Evolutionary conservation across 2,888 invertebrate genomes (phyloP).

Genomic region (Dendrolimus houi): DNA sequence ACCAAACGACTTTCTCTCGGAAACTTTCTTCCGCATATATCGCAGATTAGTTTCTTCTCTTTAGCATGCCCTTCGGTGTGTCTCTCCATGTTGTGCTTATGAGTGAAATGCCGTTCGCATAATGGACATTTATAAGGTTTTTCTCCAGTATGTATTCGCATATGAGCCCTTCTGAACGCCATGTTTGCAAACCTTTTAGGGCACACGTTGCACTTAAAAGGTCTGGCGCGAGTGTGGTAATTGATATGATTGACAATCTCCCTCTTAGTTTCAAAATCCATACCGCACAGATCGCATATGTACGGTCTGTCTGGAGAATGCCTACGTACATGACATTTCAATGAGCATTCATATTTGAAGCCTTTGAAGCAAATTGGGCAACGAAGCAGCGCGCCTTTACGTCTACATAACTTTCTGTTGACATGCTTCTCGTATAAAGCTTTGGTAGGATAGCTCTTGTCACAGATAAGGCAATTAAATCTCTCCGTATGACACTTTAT

Average conservation of each 20-base stretch:
- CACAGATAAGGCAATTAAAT: neutral
- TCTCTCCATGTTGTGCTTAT: constrained; percentile 49
- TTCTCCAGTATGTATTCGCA: constrained; percentile 27
- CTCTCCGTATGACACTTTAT: constrained; percentile 8
- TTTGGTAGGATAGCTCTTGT: neutral
- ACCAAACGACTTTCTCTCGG: constrained; percentile 46
- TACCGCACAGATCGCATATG: constrained; percentile 15
- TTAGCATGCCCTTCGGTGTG: constrained; percentile 38
- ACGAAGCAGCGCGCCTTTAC: neutral
- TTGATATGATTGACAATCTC: constrained; percentile 40
- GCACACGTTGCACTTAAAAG: constrained; percentile 36
- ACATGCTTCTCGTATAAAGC: neutral
- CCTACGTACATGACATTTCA: constrained; percentile 22
- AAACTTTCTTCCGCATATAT: constrained; percentile 46
- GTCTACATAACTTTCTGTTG: neutral
- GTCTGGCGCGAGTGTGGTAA: constrained; percentile 28
- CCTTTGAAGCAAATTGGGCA: constrained; percentile 17
- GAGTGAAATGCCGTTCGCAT: constrained; percentile 12
- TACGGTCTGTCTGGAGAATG: constrained; percentile 15
- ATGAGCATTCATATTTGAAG: constrained; percentile 19
- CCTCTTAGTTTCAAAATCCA: constrained; percentile 41
- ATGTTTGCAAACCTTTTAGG: constrained; percentile 35
- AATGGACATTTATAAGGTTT: constrained; percentile 17
- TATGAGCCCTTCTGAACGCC: constrained; percentile 37
- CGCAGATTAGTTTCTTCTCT: constrained; percentile 39